These are phyloP conservation scores for Rhorus exstirpatorius DNA, from an alignment of 2,888 invertebrate genomes.

Conservation along the genomic window DNA sequence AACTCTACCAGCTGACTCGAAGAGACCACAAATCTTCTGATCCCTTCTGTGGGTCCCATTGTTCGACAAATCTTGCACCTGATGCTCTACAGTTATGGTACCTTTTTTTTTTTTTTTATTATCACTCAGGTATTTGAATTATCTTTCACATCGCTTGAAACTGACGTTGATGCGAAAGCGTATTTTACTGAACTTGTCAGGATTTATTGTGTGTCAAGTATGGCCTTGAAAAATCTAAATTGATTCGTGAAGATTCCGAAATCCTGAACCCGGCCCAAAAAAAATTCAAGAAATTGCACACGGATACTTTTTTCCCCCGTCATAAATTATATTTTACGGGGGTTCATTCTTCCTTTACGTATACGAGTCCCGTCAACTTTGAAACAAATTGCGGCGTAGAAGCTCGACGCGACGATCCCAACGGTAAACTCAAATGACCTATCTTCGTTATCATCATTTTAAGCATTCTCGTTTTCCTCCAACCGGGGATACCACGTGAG, in stretches of 20 bases:
- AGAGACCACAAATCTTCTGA: constrained; percentile 16
- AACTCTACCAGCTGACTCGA: constrained; percentile 19
- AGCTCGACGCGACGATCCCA: constrained; percentile 21
- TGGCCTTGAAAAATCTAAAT: too few relatives aligned
- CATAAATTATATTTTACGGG: too few relatives aligned
- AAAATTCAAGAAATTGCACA: too few relatives aligned
- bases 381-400: constrained; percentile 29
- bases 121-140: background rate
- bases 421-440: constrained; percentile 58
- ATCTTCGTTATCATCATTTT: constrained; percentile 45
- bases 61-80: constrained; percentile 31
- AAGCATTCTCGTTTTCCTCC: constrained; percentile 37
- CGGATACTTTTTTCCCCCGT: too few relatives aligned
- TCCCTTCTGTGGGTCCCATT: constrained; percentile 9
- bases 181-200: too few relatives aligned
- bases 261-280: too few relatives aligned
- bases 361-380: constrained; percentile 35
- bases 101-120: background rate
- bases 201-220: too few relatives aligned
- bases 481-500: background rate
- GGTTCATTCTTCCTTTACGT: too few relatives aligned
- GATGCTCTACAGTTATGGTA: constrained; percentile 3
- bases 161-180: too few relatives aligned
- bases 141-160: background rate
- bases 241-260: too few relatives aligned